Percentiles rank a stretch among this genome's conserved stretches.
phyloP scores from a whole-genome alignment of 1,140 invertebrate species.

The Eriocheir sinensis region DNA sequence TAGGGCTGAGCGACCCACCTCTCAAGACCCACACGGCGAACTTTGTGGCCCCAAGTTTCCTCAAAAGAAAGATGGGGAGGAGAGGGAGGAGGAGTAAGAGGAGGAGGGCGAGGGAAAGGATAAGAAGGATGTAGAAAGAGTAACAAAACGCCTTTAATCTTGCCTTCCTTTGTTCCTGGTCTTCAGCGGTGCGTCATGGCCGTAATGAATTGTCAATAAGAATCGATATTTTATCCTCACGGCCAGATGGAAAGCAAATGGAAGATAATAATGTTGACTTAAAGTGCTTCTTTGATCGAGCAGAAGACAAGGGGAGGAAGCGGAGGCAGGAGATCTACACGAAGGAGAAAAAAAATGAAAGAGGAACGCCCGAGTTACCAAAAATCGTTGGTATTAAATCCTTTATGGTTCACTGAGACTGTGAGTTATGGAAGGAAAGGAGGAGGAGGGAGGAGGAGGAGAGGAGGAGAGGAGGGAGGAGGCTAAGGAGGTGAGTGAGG shows the following conservation, averaged over 20 bases:
- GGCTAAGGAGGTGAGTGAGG: not conserved
- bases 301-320: not conserved
- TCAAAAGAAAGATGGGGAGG: not conserved
- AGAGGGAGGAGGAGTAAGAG: not conserved
- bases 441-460: not conserved
- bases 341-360: not conserved
- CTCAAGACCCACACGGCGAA: not conserved
- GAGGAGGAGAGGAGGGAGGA: not conserved
- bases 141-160: slow-evolving; percentile 20
- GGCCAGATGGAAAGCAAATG: slow-evolving; percentile 45
- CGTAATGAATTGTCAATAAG: slow-evolving; percentile 57
- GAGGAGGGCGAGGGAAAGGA: not conserved
- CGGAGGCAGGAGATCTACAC: not conserved
- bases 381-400: slow-evolving; percentile 58
- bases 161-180: not conserved
- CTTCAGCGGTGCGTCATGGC: slow-evolving; percentile 6
- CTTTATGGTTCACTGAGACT: slow-evolving; percentile 43
- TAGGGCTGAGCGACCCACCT: too few species aligned
- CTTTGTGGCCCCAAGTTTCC: slow-evolving; percentile 26
- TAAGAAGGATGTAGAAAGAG: not conserved
- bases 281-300: slow-evolving; percentile 55
- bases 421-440: slow-evolving; percentile 45
- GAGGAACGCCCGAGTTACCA: slow-evolving; percentile 29
- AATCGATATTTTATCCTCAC: slow-evolving; percentile 39
- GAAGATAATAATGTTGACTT: slow-evolving; percentile 59